Conservation (phyloP, 2,888 invertebrate genomes). For the Actias luna region DNA sequence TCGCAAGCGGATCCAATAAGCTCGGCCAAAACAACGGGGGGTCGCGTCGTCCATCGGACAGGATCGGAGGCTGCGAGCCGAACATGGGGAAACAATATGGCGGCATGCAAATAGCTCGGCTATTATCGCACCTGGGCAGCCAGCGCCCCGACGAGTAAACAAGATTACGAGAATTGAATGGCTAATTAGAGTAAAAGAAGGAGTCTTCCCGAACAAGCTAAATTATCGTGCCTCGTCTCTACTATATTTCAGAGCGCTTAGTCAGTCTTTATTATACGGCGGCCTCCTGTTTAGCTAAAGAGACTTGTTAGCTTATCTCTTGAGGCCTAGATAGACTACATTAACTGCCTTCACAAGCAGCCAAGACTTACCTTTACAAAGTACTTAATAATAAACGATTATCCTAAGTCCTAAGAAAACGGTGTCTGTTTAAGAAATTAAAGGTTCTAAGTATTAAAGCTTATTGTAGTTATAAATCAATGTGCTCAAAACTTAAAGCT, state of each 20-base stretch:
- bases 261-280: constrained; percentile 74
- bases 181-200: constrained; percentile 81
- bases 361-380: constrained; percentile 61
- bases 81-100: constrained; percentile 80
- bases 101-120: constrained; percentile 81
- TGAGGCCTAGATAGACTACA: constrained; percentile 71
- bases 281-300: constrained; percentile 76
- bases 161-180: constrained; percentile 82
- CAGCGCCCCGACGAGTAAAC: constrained; percentile 74
- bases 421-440: not conserved
- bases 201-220: constrained; percentile 61
- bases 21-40: constrained; percentile 77
- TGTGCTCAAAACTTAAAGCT: too few relatives aligned
- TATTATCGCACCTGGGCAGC: constrained; percentile 82
- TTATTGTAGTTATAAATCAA: not conserved
- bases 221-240: constrained; percentile 74
- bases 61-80: constrained; percentile 63
- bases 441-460: not conserved
- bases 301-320: constrained; percentile 77
- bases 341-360: constrained; percentile 65
- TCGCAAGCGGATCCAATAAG: constrained; percentile 80
- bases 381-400: constrained; percentile 50
- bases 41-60: constrained; percentile 60
- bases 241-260: constrained; percentile 78
- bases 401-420: not conserved